A percentile compares a stretch with the other conserved stretches of the same genome.
Conservation (phyloP, 2,113 vertebrate genomes). For the Eurystomus gularis region DNA sequence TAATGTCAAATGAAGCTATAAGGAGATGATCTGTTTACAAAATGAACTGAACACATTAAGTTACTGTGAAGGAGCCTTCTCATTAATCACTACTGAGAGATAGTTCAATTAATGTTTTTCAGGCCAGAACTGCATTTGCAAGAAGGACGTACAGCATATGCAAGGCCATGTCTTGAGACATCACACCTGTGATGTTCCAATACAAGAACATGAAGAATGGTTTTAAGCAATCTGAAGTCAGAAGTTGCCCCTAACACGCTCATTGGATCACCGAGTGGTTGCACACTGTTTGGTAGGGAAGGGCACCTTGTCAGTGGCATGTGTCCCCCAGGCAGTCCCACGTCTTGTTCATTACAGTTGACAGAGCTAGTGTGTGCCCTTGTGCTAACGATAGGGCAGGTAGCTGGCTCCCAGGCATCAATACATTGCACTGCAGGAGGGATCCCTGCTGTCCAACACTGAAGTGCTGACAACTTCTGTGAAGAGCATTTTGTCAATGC, state of each 20-base stretch:
- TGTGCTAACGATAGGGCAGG: slow-evolving; percentile 14
- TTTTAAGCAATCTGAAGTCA: neutral
- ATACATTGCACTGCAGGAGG: neutral
- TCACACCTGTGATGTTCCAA: neutral
- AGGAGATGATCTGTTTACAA: slow-evolving; percentile 4
- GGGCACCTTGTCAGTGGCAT: slow-evolving; percentile 19
- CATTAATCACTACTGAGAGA: slow-evolving; percentile 39
- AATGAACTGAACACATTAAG: slow-evolving; percentile 27
- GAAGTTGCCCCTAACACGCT: neutral
- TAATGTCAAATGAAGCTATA: slow-evolving; percentile 47
- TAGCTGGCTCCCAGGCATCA: slow-evolving; percentile 18
- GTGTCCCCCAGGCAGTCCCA: neutral
- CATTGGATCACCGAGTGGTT: neutral
- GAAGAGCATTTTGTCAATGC: slow-evolving; percentile 9
- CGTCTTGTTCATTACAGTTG: slow-evolving; percentile 12
- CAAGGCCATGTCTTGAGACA: neutral
- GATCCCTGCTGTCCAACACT: neutral
- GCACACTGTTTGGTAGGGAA: neutral
- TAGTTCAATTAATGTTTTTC: neutral
- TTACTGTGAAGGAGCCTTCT: slow-evolving; percentile 7
- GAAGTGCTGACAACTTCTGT: slow-evolving; percentile 29
- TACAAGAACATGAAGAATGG: neutral
- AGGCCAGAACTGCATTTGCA: neutral
- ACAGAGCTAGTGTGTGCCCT: neutral
- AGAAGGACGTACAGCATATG: neutral